phyloP scores from a whole-genome alignment of 2,113 vertebrate genomes.

The Plestiodon gilberti region DNA sequence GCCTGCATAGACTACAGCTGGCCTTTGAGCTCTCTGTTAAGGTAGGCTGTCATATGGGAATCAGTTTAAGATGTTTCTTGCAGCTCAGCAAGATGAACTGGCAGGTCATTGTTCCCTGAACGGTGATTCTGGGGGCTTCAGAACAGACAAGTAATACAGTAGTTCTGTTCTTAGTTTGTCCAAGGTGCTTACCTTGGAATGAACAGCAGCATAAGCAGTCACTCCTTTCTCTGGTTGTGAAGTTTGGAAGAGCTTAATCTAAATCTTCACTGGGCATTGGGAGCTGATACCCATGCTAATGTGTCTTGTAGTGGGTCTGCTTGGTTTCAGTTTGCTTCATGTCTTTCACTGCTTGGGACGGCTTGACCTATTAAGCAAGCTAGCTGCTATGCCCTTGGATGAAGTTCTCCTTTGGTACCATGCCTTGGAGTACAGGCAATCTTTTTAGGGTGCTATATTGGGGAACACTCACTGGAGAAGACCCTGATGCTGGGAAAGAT shows the following conservation, averaged over 20 bases:
- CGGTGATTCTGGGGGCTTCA: neutral
- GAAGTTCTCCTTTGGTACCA: neutral
- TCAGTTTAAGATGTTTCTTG: neutral
- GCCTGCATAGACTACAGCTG: neutral
- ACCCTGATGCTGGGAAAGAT: too few relatives aligned
- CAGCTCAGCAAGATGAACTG: neutral
- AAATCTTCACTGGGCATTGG: neutral
- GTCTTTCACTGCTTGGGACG: neutral
- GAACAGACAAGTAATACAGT: neutral
- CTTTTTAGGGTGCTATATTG: neutral
- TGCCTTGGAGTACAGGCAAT: neutral
- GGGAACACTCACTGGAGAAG: too few relatives aligned
- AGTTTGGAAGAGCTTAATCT: neutral
- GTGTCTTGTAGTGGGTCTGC: neutral
- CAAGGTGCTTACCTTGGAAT: neutral
- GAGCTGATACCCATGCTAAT: neutral
- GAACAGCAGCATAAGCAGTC: neutral
- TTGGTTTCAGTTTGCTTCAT: neutral
- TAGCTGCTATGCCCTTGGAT: neutral
- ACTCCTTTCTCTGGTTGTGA: neutral
- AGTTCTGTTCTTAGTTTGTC: too few relatives aligned
- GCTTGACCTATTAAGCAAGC: neutral
- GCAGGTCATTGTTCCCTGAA: neutral
- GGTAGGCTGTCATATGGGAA: neutral
- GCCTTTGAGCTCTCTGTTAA: neutral